Conservation (phyloP, 2,888 invertebrate species). For the Barypeithes pellucidus region DNA sequence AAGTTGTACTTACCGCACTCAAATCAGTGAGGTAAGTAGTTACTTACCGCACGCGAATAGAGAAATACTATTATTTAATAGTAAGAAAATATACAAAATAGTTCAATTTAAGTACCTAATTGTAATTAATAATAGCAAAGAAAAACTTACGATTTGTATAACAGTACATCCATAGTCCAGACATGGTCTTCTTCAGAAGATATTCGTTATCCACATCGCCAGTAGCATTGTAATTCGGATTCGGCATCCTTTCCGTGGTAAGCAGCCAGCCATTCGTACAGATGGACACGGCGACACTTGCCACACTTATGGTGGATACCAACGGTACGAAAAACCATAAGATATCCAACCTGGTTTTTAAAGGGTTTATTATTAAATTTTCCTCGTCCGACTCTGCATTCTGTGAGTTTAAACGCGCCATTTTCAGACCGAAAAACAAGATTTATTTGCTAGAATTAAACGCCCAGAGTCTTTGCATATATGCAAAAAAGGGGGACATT, state of each 20-base stretch:
- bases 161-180: slow-evolving; percentile 88
- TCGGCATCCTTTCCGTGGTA: slow-evolving; percentile 89
- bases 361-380: slow-evolving; percentile 64
- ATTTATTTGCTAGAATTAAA: slow-evolving; percentile 40
- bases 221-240: slow-evolving; percentile 84
- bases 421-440: slow-evolving; percentile 24
- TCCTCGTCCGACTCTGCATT: slow-evolving; percentile 44
- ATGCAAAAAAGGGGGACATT: slow-evolving; percentile 47
- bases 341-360: slow-evolving; percentile 77
- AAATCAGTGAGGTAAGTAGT: too few species aligned
- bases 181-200: slow-evolving; percentile 82
- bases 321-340: slow-evolving; percentile 78
- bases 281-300: slow-evolving; percentile 82
- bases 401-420: slow-evolving; percentile 50
- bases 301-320: slow-evolving; percentile 81
- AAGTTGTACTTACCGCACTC: too few species aligned
- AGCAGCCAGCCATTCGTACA: slow-evolving; percentile 89
- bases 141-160: slow-evolving; percentile 83
- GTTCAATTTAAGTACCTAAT: too few species aligned
- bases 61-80: too few species aligned
- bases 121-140: neutral
- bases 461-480: slow-evolving; percentile 42
- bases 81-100: too few species aligned
- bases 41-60: too few species aligned
- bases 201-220: slow-evolving; percentile 80